These are phyloP conservation scores for Mesaphorura yosii DNA, from an alignment of 1,140 invertebrate genomes.

Conservation along the genomic window DNA sequence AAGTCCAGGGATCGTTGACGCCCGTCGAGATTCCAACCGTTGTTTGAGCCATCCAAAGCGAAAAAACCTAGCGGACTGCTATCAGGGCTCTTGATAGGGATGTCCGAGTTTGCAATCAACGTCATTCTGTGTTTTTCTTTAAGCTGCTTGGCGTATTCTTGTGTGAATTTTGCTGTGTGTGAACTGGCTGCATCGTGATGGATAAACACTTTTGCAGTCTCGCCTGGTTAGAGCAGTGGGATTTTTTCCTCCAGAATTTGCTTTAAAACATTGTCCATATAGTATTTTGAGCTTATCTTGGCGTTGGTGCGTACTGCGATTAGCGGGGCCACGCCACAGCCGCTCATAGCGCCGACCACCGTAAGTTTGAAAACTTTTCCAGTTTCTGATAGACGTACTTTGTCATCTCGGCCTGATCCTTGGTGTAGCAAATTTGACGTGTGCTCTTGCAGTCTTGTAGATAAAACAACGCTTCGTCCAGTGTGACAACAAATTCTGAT, in stretches of 20 bases:
- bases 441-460: background rate
- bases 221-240: background rate
- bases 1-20: too few species aligned
- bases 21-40: background rate
- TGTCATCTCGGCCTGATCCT: background rate
- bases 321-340: conserved; percentile 1
- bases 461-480: conserved; percentile 12
- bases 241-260: background rate
- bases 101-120: background rate
- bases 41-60: conserved; percentile 4
- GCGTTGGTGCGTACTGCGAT: conserved; percentile 1
- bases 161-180: background rate
- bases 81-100: conserved; percentile 1
- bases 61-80: conserved; percentile 5
- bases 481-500: conserved; percentile 10
- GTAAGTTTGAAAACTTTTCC: conserved; percentile 1
- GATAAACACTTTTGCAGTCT: conserved; percentile 1
- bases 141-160: background rate
- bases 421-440: too few species aligned
- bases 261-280: background rate
- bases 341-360: conserved; percentile 6
- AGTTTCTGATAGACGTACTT: background rate
- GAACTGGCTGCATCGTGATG: conserved; percentile 7
- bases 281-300: background rate
- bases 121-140: background rate